A percentile compares a stretch with the other conserved stretches of the same genome.
These are phyloP conservation scores for Aleiodes sp. DNA, from an alignment of 1,140 invertebrate species.

Conservation along the genomic window DNA sequence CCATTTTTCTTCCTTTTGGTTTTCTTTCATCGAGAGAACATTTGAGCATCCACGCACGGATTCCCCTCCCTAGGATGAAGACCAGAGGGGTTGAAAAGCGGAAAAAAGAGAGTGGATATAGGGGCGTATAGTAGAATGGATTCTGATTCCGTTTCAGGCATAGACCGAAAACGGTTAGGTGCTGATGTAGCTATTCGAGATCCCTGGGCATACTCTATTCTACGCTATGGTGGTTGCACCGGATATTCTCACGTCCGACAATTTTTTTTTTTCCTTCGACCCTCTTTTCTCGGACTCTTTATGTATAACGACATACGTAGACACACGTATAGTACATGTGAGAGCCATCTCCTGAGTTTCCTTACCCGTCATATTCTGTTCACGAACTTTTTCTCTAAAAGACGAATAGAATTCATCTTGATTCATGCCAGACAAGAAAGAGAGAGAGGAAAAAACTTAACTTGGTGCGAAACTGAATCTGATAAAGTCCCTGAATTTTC, in stretches of 20 bases:
- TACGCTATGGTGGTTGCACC: slow-evolving; percentile 14
- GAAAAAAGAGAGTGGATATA: slow-evolving; percentile 40
- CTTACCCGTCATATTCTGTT: slow-evolving; percentile 21
- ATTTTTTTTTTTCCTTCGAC: not conserved
- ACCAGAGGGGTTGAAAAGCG: slow-evolving; percentile 15
- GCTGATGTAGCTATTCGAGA: slow-evolving; percentile 49
- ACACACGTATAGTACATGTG: not conserved
- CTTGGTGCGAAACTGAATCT: slow-evolving; percentile 13
- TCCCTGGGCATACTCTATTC: slow-evolving; percentile 19
- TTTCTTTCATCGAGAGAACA: slow-evolving; percentile 38
- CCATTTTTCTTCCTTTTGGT: no score
- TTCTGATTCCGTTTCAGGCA: slow-evolving; percentile 47
- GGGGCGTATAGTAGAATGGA: slow-evolving; percentile 44
- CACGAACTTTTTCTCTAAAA: slow-evolving; percentile 25
- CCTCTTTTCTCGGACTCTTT: not conserved
- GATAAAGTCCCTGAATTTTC: not conserved
- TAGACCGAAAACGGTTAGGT: slow-evolving; percentile 41
- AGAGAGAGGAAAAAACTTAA: not conserved
- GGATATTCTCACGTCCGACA: slow-evolving; percentile 12
- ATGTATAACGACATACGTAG: not conserved
- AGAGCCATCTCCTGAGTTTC: not conserved
- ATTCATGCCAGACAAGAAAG: slow-evolving; percentile 15
- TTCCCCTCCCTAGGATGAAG: slow-evolving; percentile 38
- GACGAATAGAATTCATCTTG: slow-evolving; percentile 28
- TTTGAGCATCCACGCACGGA: slow-evolving; percentile 29